Percentiles rank a stretch among this genome's conserved stretches.
These are phyloP conservation scores for Lucilia sericata DNA, from an alignment of 1,140 invertebrate species.

Conservation along the genomic window DNA sequence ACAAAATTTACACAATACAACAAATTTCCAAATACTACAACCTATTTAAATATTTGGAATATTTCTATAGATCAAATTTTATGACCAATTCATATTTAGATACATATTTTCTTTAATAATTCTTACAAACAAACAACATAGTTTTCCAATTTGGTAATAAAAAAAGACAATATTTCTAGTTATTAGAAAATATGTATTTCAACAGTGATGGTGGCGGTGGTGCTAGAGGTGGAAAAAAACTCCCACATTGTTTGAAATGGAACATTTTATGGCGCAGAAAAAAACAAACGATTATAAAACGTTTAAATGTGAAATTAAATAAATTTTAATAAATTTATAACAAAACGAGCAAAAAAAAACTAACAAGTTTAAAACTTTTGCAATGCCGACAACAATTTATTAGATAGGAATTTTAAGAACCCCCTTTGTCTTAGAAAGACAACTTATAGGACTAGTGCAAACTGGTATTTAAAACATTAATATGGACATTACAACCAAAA, in stretches of 20 bases:
- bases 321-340: slow-evolving; percentile 11
- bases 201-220: not conserved
- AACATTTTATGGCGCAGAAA: not conserved
- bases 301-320: not conserved
- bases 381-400: not conserved
- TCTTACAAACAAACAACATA: not conserved
- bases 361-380: not conserved
- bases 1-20: not conserved
- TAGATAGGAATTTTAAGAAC: not conserved
- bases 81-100: not conserved
- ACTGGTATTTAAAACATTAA: too few relatives aligned
- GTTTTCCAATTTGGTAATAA: not conserved
- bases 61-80: not conserved
- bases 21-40: not conserved
- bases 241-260: slow-evolving; percentile 8
- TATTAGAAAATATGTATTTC: too few relatives aligned
- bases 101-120: not conserved
- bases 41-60: not conserved
- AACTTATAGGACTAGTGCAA: too few relatives aligned
- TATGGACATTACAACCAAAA: too few relatives aligned
- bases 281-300: not conserved
- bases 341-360: not conserved
- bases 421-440: too few relatives aligned
- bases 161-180: not conserved
- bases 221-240: not conserved